Evolutionary conservation across 1,140 invertebrate genomes (phyloP).

Genomic region (Scaptomyza hsui): DNA sequence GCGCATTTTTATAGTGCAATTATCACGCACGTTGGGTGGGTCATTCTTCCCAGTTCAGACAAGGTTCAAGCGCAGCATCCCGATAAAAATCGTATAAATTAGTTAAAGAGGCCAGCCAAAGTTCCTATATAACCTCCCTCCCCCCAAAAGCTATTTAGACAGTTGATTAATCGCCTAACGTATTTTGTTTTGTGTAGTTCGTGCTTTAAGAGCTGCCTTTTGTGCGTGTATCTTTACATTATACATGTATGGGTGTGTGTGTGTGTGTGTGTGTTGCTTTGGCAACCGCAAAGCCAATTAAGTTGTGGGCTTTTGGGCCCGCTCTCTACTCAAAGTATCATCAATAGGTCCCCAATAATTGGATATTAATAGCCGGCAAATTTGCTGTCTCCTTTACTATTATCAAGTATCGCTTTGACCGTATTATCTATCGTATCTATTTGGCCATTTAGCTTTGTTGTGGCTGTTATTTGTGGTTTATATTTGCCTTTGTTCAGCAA

Average conservation of each 20-base stretch:
- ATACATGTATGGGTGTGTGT: slow-evolving; percentile 1
- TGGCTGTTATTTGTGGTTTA: slow-evolving; percentile 1
- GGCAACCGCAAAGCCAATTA: slow-evolving; percentile 71
- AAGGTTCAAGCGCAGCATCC: slow-evolving; percentile 4
- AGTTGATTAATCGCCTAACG: slow-evolving; percentile 76
- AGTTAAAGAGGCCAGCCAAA: slow-evolving; percentile 43
- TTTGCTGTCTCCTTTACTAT: slow-evolving; percentile 42
- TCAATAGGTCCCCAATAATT: slow-evolving; percentile 64
- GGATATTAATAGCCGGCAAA: slow-evolving; percentile 73
- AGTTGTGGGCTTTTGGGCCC: slow-evolving; percentile 54
- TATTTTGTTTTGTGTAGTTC: slow-evolving; percentile 74
- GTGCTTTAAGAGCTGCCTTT: slow-evolving; percentile 49
- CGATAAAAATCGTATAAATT: slow-evolving; percentile 77
- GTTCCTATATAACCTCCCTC: neutral
- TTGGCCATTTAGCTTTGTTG: neutral
- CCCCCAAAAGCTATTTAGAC: slow-evolving; percentile 58
- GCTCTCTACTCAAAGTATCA: slow-evolving; percentile 69
- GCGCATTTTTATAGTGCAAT: slow-evolving; percentile 79
- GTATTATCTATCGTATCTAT: slow-evolving; percentile 13
- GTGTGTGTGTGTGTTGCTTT: slow-evolving; percentile 24
- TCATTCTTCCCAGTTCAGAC: too few relatives aligned
- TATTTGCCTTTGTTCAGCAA: slow-evolving; percentile 17
- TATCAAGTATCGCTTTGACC: slow-evolving; percentile 24
- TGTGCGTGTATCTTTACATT: slow-evolving; percentile 13
- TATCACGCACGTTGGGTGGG: slow-evolving; percentile 61